A percentile compares a stretch with the other conserved stretches of the same genome.
Evolutionary conservation across 2,888 invertebrate genomes (phyloP).

Genomic region (Drosophila kambysellisi): DNA sequence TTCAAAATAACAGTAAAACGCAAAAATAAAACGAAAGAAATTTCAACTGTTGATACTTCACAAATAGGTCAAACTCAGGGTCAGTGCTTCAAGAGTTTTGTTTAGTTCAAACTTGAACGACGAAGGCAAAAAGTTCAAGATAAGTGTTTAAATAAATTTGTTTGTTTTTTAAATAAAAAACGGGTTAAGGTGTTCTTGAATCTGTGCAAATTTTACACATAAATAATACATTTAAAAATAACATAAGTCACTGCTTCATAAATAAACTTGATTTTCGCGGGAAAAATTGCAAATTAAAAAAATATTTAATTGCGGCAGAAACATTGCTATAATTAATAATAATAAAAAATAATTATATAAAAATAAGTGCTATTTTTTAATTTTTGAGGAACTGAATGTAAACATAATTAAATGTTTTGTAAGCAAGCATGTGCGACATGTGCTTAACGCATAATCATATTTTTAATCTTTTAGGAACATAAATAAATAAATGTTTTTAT

Average conservation of each 20-base stretch:
- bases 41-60: background rate
- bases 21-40: slow-evolving; percentile 1
- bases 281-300: background rate
- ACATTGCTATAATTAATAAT: too few relatives aligned
- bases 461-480: background rate
- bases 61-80: slow-evolving; percentile 14
- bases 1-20: slow-evolving; percentile 42
- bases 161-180: background rate
- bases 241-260: background rate
- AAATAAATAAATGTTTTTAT: background rate
- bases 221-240: background rate
- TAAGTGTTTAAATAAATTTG: background rate
- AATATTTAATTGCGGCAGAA: background rate
- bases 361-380: too few relatives aligned
- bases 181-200: background rate
- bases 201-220: background rate
- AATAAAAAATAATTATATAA: background rate
- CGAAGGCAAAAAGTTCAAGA: background rate
- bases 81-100: slow-evolving; percentile 13
- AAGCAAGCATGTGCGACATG: too few relatives aligned
- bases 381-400: too few relatives aligned
- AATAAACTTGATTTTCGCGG: background rate
- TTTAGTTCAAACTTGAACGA: background rate
- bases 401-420: background rate
- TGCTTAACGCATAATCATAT: background rate